These are phyloP conservation scores for Chlorospingus semifuscus DNA, from an alignment of 2,797 vertebrate species.

Conservation along the genomic window DNA sequence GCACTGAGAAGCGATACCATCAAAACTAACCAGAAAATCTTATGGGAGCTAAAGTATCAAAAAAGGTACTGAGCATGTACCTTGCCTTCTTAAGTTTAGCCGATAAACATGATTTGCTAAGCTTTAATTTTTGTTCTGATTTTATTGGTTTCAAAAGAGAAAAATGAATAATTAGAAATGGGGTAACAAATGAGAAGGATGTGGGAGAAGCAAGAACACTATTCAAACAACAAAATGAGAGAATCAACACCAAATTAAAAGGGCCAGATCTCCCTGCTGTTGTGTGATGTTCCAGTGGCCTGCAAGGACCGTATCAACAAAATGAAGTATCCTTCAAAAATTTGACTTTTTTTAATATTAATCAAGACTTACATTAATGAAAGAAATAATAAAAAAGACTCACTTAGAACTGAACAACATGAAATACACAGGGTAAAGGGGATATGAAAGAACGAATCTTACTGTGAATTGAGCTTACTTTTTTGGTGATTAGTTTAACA, in stretches of 20 bases:
- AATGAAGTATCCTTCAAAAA: not conserved
- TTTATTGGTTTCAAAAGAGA: not conserved
- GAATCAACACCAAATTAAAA: not conserved
- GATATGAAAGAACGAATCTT: not conserved
- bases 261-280: not conserved
- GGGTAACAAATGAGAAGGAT: not conserved
- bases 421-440: not conserved
- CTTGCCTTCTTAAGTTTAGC: not conserved
- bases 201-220: not conserved
- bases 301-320: not conserved
- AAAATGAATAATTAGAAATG: not conserved
- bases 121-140: not conserved
- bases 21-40: not conserved
- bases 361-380: not conserved
- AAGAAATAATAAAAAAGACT: not conserved
- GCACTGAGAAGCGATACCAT: not conserved
- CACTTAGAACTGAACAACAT: not conserved
- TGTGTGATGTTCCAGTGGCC: not conserved
- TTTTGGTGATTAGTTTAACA: not conserved
- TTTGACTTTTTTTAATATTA: not conserved
- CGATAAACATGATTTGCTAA: not conserved
- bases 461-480: not conserved
- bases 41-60: not conserved
- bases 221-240: not conserved
- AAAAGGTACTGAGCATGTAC: not conserved